Conservation (phyloP, 2,797 vertebrate genomes). For the Gobionotothen gibberifrons region DNA sequence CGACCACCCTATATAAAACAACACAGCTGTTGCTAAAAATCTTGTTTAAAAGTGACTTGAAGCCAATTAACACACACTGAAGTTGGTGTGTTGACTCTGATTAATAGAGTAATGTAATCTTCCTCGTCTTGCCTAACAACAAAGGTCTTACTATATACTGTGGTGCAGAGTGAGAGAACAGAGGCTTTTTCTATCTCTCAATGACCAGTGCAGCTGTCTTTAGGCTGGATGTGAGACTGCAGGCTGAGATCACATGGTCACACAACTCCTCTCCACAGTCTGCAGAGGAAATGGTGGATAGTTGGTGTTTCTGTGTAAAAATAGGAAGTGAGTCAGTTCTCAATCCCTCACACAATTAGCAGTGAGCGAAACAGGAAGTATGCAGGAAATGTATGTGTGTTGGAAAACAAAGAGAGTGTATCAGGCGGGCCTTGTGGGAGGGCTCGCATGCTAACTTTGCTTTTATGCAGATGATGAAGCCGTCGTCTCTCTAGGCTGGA, state of each 20-base stretch:
- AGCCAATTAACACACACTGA: slow-evolving; percentile 25
- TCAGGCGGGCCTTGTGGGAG: slow-evolving; percentile 21
- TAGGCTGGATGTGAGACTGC: slow-evolving; percentile 39
- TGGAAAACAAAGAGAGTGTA: slow-evolving; percentile 55
- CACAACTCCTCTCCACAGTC: slow-evolving; percentile 23
- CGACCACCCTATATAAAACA: not conserved
- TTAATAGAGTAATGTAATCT: slow-evolving; percentile 51
- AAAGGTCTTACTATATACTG: slow-evolving; percentile 73
- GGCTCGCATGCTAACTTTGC: slow-evolving; percentile 17
- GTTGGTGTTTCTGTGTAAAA: slow-evolving; percentile 55
- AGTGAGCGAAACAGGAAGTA: slow-evolving; percentile 75
- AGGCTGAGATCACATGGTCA: slow-evolving; percentile 42
- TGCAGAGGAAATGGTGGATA: slow-evolving; percentile 57
- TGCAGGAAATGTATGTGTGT: slow-evolving; percentile 73
- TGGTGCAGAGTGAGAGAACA: slow-evolving; percentile 64
- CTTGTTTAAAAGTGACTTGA: slow-evolving; percentile 9
- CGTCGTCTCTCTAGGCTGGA: not conserved
- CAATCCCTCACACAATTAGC: slow-evolving; percentile 68
- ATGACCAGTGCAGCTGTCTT: slow-evolving; percentile 73
- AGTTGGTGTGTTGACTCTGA: slow-evolving; percentile 41
- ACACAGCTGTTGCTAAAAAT: not conserved
- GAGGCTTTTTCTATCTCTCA: slow-evolving; percentile 62
- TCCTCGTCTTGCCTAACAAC: slow-evolving; percentile 59
- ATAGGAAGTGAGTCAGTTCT: slow-evolving; percentile 75
- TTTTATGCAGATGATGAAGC: slow-evolving; percentile 10